Conservation (phyloP, 2,113 vertebrate species). For the Scytalopus superciliaris region DNA sequence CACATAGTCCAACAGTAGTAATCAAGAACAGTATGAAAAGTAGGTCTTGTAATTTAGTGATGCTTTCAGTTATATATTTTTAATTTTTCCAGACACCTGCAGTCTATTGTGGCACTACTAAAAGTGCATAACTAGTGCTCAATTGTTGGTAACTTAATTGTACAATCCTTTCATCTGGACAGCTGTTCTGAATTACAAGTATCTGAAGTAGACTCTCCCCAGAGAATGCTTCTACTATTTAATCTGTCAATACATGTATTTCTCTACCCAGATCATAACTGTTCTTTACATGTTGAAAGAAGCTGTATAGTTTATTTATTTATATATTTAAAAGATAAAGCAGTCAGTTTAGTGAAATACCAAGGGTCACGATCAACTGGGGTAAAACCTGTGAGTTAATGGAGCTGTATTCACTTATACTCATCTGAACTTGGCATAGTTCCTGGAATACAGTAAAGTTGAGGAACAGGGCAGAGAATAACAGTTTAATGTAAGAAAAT, state of each 20-base stretch:
- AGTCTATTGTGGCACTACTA: not conserved
- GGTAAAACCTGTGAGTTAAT: not conserved
- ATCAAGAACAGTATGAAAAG: slow-evolving; percentile 1
- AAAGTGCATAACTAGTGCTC: not conserved
- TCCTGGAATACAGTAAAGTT: not conserved
- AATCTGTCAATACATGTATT: not conserved
- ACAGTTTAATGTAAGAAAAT: not conserved
- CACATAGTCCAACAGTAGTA: not conserved
- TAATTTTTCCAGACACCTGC: slow-evolving; percentile 9
- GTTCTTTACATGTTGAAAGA: not conserved
- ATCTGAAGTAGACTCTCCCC: not conserved
- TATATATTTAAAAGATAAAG: not conserved
- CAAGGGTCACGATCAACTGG: not conserved
- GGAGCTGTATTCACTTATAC: not conserved
- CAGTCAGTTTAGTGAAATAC: not conserved
- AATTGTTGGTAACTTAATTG: not conserved
- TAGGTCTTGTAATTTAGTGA: not conserved
- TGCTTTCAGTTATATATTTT: not conserved
- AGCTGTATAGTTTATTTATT: not conserved
- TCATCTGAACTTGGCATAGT: not conserved
- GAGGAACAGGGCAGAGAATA: not conserved
- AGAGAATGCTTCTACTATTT: not conserved
- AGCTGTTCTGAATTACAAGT: not conserved
- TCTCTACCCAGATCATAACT: not conserved
- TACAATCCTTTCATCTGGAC: not conserved